These are phyloP conservation scores for Halocynthia aurantium DNA, from an alignment of 23 tunicate genomes.

Conservation along the genomic window DNA sequence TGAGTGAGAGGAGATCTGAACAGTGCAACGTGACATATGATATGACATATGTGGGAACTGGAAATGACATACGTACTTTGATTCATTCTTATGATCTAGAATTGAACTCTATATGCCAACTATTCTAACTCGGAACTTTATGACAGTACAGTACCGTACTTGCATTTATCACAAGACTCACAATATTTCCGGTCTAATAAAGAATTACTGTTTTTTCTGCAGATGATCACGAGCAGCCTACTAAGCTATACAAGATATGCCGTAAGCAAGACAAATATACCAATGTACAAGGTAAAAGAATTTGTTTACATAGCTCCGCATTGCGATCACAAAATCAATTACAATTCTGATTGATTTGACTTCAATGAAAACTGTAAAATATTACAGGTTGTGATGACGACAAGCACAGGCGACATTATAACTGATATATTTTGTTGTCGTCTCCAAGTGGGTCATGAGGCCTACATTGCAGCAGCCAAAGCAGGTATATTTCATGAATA, in stretches of 20 bases:
- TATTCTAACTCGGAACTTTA: no score
- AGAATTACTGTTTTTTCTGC: no score
- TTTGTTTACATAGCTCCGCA: background rate
- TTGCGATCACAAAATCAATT: no score
- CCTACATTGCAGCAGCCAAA: conserved; percentile 70
- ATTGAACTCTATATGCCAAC: no score
- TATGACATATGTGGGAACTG: no score
- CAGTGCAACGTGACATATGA: no score
- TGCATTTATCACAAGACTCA: no score
- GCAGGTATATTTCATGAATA: conserved; percentile 36
- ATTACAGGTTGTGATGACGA: conserved; percentile 38
- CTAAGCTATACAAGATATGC: conserved; percentile 63
- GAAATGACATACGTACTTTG: no score
- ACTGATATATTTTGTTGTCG: conserved; percentile 52
- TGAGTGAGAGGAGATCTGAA: no score
- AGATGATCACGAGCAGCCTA: conserved; percentile 52
- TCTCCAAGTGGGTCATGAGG: conserved; percentile 48
- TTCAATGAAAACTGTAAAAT: background rate
- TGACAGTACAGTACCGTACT: no score
- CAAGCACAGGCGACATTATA: conserved; percentile 59
- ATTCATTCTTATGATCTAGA: no score
- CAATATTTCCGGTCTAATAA: no score
- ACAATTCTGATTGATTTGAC: background rate
- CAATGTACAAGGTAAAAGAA: conserved; percentile 49
- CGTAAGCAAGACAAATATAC: conserved; percentile 38